Conservation (phyloP, 2,888 invertebrate genomes). For the Busseola fusca region DNA sequence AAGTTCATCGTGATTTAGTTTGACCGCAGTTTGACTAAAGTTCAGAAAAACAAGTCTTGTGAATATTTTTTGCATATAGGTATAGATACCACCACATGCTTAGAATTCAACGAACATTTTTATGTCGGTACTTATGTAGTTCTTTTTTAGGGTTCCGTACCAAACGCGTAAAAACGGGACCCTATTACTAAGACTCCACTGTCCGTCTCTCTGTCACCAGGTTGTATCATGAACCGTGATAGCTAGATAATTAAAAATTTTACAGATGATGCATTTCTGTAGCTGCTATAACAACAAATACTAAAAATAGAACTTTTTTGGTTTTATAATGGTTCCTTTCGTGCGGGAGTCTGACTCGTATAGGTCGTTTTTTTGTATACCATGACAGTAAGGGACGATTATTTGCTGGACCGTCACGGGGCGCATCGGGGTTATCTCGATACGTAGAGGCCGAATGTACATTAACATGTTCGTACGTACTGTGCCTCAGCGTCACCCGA, state of each 20-base stretch:
- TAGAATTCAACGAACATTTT: slow-evolving; percentile 3
- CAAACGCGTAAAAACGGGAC: no score
- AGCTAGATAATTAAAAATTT: no score
- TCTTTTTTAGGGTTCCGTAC: no score
- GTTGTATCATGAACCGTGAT: no score
- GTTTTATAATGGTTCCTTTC: no score
- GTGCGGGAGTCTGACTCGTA: no score
- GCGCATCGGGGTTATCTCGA: not conserved
- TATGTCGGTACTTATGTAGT: not conserved
- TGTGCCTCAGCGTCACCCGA: not conserved
- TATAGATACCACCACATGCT: not conserved
- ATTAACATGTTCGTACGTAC: not conserved
- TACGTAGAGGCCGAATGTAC: not conserved
- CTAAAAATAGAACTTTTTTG: no score
- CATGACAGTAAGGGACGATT: not conserved
- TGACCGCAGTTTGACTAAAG: slow-evolving; percentile 24
- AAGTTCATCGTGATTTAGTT: slow-evolving; percentile 46
- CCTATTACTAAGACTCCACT: no score
- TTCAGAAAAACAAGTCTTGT: slow-evolving; percentile 28
- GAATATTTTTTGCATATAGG: slow-evolving; percentile 1
- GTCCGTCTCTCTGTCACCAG: no score
- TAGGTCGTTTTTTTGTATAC: not conserved
- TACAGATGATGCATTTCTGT: no score
- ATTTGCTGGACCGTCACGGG: not conserved
- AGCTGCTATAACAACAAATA: no score